Percentiles rank a stretch among this genome's conserved stretches.
Evolutionary conservation across 1,140 invertebrate genomes (phyloP).

Genomic region (Trigoniulus corallinus): DNA sequence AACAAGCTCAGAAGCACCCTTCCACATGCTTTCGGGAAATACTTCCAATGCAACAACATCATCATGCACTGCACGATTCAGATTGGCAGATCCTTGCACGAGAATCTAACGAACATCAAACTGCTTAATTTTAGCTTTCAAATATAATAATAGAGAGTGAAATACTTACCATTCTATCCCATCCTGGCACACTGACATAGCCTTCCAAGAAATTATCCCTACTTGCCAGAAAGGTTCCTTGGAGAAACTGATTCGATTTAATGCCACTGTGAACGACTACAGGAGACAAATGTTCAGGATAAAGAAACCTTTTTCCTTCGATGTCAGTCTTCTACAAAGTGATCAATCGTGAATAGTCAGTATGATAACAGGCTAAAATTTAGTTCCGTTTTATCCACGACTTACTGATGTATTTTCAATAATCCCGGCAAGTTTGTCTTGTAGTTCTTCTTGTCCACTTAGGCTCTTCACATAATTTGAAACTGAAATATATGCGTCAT

Average conservation of each 20-base stretch:
- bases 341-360: conserved; percentile 7
- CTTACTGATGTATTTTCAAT: conserved; percentile 24
- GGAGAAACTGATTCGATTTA: conserved; percentile 53
- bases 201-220: conserved; percentile 91
- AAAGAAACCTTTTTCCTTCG: conserved; percentile 29
- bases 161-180: conserved; percentile 46
- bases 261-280: conserved; percentile 58
- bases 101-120: conserved; percentile 43
- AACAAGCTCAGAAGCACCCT: conserved; percentile 57
- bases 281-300: conserved; percentile 67
- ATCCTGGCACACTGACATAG: conserved; percentile 59
- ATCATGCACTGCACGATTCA: conserved; percentile 92
- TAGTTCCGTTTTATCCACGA: conserved; percentile 9
- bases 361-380: too few species aligned
- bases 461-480: conserved; percentile 53
- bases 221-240: conserved; percentile 56
- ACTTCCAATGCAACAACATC: conserved; percentile 87
- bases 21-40: conserved; percentile 80
- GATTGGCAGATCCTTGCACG: conserved; percentile 65
- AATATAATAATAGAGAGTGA: conserved; percentile 17
- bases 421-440: conserved; percentile 55
- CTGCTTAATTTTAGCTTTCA: conserved; percentile 1
- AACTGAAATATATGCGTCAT: conserved; percentile 29
- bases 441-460: conserved; percentile 39
- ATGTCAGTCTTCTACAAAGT: neutral